phyloP scores from a whole-genome alignment of 1,140 invertebrate species.

The Achroia grisella region DNA sequence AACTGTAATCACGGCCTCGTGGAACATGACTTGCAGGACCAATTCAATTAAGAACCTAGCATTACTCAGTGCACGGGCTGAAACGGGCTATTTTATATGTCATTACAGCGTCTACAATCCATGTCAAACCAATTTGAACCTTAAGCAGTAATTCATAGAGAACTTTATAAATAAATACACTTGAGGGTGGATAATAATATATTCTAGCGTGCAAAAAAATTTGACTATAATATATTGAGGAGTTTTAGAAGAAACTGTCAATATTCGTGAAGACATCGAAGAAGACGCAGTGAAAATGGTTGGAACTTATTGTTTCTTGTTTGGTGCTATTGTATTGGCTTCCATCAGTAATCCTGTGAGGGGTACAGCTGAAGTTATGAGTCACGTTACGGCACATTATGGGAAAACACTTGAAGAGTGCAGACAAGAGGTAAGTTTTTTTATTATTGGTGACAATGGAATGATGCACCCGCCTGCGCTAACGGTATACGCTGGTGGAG shows the following conservation, averaged over 20 bases:
- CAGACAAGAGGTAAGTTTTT: constrained; percentile 53
- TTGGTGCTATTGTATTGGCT: neutral
- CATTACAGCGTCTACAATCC: too few relatives aligned
- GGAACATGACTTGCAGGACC: constrained; percentile 3
- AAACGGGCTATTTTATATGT: too few relatives aligned
- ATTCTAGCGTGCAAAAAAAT: neutral
- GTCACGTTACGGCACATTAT: constrained; percentile 60
- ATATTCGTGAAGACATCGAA: neutral
- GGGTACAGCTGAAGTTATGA: constrained; percentile 54
- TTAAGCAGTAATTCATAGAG: too few relatives aligned
- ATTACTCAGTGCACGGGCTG: too few relatives aligned
- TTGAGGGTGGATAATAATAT: neutral
- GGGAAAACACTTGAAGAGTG: constrained; percentile 58
- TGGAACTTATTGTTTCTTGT: neutral
- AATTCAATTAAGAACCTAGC: neutral
- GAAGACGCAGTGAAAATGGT: neutral
- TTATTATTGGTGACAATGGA: constrained; percentile 1
- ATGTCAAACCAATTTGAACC: too few relatives aligned
- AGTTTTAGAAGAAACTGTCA: neutral
- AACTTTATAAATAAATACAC: too few relatives aligned
- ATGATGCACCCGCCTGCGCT: too few relatives aligned
- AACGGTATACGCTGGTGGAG: too few relatives aligned
- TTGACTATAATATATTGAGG: constrained; percentile 2
- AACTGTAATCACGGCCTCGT: too few relatives aligned
- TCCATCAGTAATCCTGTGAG: constrained; percentile 11